These are phyloP conservation scores for Elgaria multicarinata DNA, from an alignment of 2,113 vertebrate genomes.

Conservation along the genomic window DNA sequence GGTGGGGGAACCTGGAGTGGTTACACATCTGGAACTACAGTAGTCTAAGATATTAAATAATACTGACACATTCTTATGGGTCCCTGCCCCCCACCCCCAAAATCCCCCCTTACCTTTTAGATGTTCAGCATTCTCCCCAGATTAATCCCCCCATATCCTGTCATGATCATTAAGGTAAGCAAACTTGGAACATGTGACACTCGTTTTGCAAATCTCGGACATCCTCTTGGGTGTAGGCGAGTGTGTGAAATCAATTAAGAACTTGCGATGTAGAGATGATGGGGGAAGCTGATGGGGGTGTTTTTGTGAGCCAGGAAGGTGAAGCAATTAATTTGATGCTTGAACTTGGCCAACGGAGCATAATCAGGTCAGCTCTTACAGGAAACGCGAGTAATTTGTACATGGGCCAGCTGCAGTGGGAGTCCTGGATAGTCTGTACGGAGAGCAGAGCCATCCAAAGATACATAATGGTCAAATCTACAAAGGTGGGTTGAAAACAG, in stretches of 20 bases:
- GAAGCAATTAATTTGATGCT: constrained; percentile 7
- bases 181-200: neutral
- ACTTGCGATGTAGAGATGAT: neutral
- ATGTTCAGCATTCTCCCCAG: constrained; percentile 20
- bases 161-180: constrained; percentile 65
- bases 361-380: neutral
- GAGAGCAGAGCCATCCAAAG: neutral
- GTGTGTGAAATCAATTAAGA: constrained; percentile 17
- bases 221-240: neutral
- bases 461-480: neutral
- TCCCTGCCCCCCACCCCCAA: neutral
- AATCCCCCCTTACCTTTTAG: constrained; percentile 40
- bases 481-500: neutral
- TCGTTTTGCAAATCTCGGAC: neutral
- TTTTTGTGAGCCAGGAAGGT: neutral
- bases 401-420: neutral
- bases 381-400: neutral
- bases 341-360: neutral
- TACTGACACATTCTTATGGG: neutral
- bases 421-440: neutral
- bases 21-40: neutral
- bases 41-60: neutral
- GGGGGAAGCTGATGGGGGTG: neutral
- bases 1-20: neutral
- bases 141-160: neutral